phyloP scores from a whole-genome alignment of 2,888 invertebrate genomes.

The Dolomedes plantarius region DNA sequence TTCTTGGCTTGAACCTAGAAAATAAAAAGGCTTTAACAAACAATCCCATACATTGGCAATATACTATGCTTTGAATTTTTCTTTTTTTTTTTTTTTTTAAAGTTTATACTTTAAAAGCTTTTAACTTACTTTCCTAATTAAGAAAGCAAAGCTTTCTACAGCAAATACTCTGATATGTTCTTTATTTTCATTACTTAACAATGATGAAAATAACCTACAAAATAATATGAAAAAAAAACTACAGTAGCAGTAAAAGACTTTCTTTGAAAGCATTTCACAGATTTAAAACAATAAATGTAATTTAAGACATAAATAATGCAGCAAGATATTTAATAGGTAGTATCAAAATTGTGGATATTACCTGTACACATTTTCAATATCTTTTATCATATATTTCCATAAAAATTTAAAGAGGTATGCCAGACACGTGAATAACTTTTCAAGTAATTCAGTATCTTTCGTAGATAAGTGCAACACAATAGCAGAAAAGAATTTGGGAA shows the following conservation, averaged over 20 bases:
- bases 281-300: too few species aligned
- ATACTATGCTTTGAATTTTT: too few species aligned
- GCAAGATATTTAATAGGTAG: too few species aligned
- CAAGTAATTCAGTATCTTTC: constrained; percentile 89
- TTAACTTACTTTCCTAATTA: constrained; percentile 85
- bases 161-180: constrained; percentile 94
- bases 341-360: too few species aligned
- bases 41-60: too few species aligned
- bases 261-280: too few species aligned
- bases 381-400: constrained; percentile 80
- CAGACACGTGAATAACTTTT: constrained; percentile 89
- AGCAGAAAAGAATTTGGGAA: constrained; percentile 84
- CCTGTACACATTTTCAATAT: constrained; percentile 73
- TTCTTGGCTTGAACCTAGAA: constrained; percentile 84
- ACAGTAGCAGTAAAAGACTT: not conserved
- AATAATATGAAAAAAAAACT: not conserved
- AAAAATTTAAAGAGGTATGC: constrained; percentile 94
- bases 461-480: constrained; percentile 80
- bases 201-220: constrained; percentile 78
- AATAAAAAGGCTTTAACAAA: not conserved
- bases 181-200: constrained; percentile 85
- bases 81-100: too few species aligned
- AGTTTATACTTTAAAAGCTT: too few species aligned
- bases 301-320: too few species aligned
- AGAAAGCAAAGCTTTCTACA: constrained; percentile 96